Evolutionary conservation across 2,888 invertebrate species (phyloP).

Genomic region (Cacoxenus indagator): DNA sequence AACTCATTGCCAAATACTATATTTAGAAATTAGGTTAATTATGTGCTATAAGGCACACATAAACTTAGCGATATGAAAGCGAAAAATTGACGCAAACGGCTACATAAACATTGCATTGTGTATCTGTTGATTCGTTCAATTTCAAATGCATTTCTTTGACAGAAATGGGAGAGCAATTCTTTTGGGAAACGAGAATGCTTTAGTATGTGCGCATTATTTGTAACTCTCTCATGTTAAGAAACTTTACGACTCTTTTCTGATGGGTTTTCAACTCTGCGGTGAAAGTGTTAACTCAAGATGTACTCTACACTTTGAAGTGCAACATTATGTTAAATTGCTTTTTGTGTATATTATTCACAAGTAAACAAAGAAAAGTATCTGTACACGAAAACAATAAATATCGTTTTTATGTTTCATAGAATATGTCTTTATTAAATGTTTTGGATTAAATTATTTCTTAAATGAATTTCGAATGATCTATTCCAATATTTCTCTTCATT

Average conservation of each 20-base stretch:
- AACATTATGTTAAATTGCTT: background rate
- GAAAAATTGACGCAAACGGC: background rate
- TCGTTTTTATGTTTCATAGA: no score
- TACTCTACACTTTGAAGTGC: conserved; percentile 6
- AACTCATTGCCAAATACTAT: conserved; percentile 48
- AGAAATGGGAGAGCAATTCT: background rate
- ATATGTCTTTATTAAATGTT: no score
- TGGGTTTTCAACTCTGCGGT: conserved; percentile 34
- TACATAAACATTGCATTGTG: background rate
- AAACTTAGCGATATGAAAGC: background rate
- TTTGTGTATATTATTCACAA: no score
- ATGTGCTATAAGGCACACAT: conserved; percentile 38
- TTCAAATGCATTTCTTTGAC: no score
- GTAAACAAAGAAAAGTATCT: no score
- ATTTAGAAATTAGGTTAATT: conserved; percentile 59
- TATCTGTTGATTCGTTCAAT: no score
- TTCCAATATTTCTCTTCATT: no score
- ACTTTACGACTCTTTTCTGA: background rate
- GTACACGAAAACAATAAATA: no score
- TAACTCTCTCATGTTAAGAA: no score
- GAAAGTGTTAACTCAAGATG: conserved; percentile 58
- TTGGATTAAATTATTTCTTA: no score
- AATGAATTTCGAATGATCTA: no score
- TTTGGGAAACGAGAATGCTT: background rate
- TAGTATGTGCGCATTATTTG: background rate